Evolutionary conservation across 2,113 vertebrate genomes (phyloP), one percentile per base, ranked within the genome.

Genomic region (Coregonus clupeaformis): DNA sequence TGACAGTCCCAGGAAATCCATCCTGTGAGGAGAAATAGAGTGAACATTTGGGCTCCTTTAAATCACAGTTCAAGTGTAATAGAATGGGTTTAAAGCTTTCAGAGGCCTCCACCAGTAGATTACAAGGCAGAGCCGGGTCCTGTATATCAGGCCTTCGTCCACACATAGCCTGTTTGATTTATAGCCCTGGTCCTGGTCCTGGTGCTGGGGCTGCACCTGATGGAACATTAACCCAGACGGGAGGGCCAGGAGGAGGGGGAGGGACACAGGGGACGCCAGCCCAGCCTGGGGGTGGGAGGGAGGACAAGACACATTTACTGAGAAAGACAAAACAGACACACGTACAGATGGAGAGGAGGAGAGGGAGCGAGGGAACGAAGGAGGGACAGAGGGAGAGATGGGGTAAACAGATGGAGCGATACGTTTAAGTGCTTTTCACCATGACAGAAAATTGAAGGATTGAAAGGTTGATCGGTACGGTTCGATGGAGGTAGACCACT

Each of bases 351-450:
- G 72, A 72, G 80, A 87, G 82, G 84, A 78, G 78, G 81, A 82
- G 82, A 81, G 72, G 76, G 78, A 83, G 82, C 14, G 62, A 76
- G 3, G 74, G 64, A 75, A 73, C 30, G 68, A 32, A 65, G 74
- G 78, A 72, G 75, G 32, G 76, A 75, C 12, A 6, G 78, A 69
- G 82, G 80, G 84, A 73, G 80, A 68, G 73, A 77, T 74, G 73
- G 77, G 77, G 78, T 84, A 84, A 85, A 84, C 82, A 83, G 85
- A 89, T 87, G 79, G 79, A 86, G 81, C 3, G 79, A 88, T 91
- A 86, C 80, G 32, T 89, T 85, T 82, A 88, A 88, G 80, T 87
- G 81, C 29, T 84, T 88, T 86, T 85, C 78, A 77, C 67, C 63
- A 64, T 20, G 36, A 71, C 74, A 76, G 82, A 85, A 85, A 86